These are phyloP conservation scores for Loris lydekkerianus DNA, from an alignment of 2,797 vertebrate genomes.

Conservation along the genomic window DNA sequence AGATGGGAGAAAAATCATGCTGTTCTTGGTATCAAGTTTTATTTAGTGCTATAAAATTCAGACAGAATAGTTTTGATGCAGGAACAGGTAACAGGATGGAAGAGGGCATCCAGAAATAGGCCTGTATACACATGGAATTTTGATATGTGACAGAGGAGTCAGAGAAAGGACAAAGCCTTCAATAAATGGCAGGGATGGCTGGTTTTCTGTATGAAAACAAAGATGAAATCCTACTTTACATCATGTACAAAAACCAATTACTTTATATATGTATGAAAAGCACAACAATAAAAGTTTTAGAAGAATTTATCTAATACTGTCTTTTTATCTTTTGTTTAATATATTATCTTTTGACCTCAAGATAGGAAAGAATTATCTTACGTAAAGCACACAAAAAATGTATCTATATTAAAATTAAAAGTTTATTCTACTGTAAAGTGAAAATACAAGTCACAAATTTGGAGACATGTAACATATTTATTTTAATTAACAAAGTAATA, in stretches of 20 bases:
- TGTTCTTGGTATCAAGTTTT: neutral
- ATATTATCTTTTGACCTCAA: neutral
- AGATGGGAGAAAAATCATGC: neutral
- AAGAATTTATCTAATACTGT: neutral
- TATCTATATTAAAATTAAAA: slow-evolving; percentile 25
- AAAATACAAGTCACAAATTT: neutral
- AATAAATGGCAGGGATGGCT: neutral
- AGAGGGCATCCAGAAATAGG: neutral
- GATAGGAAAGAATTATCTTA: slow-evolving; percentile 12
- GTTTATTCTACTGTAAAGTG: neutral
- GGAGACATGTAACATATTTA: neutral
- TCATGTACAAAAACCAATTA: neutral
- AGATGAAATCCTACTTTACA: neutral
- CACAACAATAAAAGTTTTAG: neutral
- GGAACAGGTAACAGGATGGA: neutral
- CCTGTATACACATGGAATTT: neutral
- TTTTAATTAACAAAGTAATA: slow-evolving; percentile 38
- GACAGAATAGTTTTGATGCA: neutral
- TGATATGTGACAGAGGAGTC: neutral
- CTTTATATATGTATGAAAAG: neutral
- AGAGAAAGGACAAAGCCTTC: neutral
- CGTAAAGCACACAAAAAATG: slow-evolving; percentile 11
- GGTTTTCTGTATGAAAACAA: neutral
- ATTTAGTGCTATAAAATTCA: neutral
- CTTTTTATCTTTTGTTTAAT: neutral